Evolutionary conservation across 2,113 vertebrate species (phyloP), one percentile per base, ranked within the genome.

Genomic region (Tachycineta bicolor): DNA sequence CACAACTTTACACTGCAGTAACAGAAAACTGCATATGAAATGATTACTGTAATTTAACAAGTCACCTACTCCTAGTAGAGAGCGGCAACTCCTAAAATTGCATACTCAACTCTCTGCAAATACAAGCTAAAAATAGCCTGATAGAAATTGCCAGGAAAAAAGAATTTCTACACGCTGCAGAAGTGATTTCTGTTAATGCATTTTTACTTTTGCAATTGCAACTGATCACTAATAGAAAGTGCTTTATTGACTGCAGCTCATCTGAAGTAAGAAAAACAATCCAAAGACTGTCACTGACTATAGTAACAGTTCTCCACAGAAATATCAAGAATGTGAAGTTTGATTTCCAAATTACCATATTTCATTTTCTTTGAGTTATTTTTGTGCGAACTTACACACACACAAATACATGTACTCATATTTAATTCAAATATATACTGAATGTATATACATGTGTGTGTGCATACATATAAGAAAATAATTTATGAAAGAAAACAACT

Each of bases 401-500:
- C 5, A n/a, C 1, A 52, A 25, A 62, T 15, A 37, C 2, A 80
- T 12, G 23, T 9, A 55, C 34, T 62, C 14, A 8, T 28, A 70
- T 37, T 77, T 49, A 7, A 95, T 33, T 12, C 46, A 70, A 87
- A 83, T 6, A 70, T 6, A 59, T 34, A 43, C 0, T 9, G 20
- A 49, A 83, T 47, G 23, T 15, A 80, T 69, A 71, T 31, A 44
- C 2, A 4, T 10, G 2, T n/a, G 1, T 29, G 24, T 18, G 1
- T 34, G 12, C 29, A 31, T 5, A 29, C 4, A 26, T 14, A 22
- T 4, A 11, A 63, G 39, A 92, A 79, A 58, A 67, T 26, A 83
- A 90, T n/a, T 76, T 33, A 20, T 20, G 80, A 55, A 81, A 20
- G 9, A 78, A 67, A 87, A 82, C 19, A 92, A 98, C 99, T 99